Conservation (phyloP, 2,113 vertebrate genomes). For the Mesembrinibis cayennensis region DNA sequence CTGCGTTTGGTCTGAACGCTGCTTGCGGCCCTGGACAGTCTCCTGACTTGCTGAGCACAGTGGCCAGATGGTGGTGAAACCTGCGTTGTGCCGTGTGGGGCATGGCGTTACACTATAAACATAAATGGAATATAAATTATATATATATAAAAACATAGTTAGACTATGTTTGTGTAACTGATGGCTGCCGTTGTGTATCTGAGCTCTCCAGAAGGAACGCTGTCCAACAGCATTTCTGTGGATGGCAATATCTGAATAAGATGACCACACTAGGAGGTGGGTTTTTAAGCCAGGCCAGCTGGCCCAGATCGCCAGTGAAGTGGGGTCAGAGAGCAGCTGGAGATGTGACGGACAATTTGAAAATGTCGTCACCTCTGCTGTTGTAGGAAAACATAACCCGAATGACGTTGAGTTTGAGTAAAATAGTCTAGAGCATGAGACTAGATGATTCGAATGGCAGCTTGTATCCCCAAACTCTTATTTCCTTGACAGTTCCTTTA, state of each 20-base stretch:
- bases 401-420: not conserved
- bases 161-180: not conserved
- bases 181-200: not conserved
- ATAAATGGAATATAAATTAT: not conserved
- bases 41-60: not conserved
- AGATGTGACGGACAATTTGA: not conserved
- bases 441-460: not conserved
- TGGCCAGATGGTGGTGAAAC: not conserved
- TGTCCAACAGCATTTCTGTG: not conserved
- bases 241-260: not conserved
- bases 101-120: not conserved
- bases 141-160: not conserved
- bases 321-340: not conserved
- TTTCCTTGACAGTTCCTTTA: not conserved
- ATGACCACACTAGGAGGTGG: not conserved
- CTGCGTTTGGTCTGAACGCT: not conserved
- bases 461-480: not conserved
- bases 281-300: not conserved
- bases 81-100: not conserved
- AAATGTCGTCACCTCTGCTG: not conserved
- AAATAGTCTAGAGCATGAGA: not conserved
- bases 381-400: not conserved
- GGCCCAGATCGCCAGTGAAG: not conserved
- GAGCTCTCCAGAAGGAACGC: not conserved
- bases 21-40: not conserved